These are phyloP conservation scores for Ptychadena robeensis DNA, from an alignment of 2,797 vertebrate species.

Conservation along the genomic window DNA sequence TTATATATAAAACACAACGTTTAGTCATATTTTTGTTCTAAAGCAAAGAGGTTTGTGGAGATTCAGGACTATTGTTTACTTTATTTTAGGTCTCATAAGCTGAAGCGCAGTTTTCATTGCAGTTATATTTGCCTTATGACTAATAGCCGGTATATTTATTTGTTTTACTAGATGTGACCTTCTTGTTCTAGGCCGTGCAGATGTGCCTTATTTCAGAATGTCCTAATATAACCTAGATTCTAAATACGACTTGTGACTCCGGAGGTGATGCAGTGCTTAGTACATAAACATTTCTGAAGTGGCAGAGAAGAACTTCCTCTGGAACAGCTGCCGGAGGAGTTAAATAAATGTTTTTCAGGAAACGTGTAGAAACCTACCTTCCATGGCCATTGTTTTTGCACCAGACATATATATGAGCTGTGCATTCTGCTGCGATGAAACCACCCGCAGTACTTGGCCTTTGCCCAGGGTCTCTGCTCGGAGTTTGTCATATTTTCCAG, in stretches of 20 bases:
- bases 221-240: constrained; percentile 42
- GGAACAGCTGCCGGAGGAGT: constrained; percentile 9
- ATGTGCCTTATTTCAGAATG: constrained; percentile 12
- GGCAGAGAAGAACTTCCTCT: constrained; percentile 44
- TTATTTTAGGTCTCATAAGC: neutral
- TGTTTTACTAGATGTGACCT: constrained; percentile 2
- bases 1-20: neutral
- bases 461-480: constrained; percentile 15
- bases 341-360: constrained; percentile 19
- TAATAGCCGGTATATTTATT: constrained; percentile 1
- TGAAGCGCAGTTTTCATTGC: neutral
- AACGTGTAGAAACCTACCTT: constrained; percentile 13
- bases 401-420: neutral
- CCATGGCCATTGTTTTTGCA: neutral
- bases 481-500: constrained; percentile 38
- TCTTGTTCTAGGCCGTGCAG: constrained; percentile 21
- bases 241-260: constrained; percentile 15
- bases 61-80: neutral
- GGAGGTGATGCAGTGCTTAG: constrained; percentile 40
- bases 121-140: neutral
- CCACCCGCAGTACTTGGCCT: constrained; percentile 27
- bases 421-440: constrained; percentile 5
- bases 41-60: neutral
- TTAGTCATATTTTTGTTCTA: too few relatives aligned
- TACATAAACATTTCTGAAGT: constrained; percentile 42